phyloP scores from a whole-genome alignment of 2,888 invertebrate genomes.

The Emmelina monodactyla region DNA sequence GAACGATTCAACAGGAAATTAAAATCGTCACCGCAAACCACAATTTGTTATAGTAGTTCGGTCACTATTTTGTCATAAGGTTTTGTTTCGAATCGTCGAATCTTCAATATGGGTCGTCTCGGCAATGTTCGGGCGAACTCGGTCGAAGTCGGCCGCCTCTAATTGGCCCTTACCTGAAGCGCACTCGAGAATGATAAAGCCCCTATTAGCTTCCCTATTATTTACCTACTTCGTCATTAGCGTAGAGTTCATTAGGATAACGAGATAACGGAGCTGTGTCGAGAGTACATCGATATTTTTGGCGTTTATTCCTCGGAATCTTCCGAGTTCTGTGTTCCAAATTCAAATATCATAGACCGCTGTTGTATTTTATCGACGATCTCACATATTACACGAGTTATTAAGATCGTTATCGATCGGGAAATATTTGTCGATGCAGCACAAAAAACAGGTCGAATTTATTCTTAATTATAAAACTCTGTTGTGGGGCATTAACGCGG shows the following conservation, averaged over 20 bases:
- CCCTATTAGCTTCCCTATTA: constrained; percentile 67
- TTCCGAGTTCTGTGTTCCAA: constrained; percentile 10
- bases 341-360: constrained; percentile 4
- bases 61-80: too few relatives aligned
- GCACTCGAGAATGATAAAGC: constrained; percentile 67
- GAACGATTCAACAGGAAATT: constrained; percentile 46
- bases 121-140: too few relatives aligned
- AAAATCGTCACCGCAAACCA: constrained; percentile 43
- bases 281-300: constrained; percentile 46
- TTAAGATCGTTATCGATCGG: constrained; percentile 55
- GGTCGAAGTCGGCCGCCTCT: constrained; percentile 61
- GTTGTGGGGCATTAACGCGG: constrained; percentile 55
- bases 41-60: too few relatives aligned
- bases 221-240: constrained; percentile 67
- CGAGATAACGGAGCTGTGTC: constrained; percentile 60
- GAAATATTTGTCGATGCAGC: constrained; percentile 47
- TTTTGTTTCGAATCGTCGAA: too few relatives aligned
- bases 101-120: too few relatives aligned
- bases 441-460: constrained; percentile 63
- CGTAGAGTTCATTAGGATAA: constrained; percentile 67
- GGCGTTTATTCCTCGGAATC: constrained; percentile 46
- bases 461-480: constrained; percentile 66
- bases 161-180: constrained; percentile 67
- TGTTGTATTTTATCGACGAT: background rate
- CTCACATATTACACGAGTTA: constrained; percentile 26